A percentile compares a stretch with the other conserved stretches of the same genome.
Evolutionary conservation across 2,888 invertebrate genomes (phyloP).

Genomic region (Podotricha telesiphe): DNA sequence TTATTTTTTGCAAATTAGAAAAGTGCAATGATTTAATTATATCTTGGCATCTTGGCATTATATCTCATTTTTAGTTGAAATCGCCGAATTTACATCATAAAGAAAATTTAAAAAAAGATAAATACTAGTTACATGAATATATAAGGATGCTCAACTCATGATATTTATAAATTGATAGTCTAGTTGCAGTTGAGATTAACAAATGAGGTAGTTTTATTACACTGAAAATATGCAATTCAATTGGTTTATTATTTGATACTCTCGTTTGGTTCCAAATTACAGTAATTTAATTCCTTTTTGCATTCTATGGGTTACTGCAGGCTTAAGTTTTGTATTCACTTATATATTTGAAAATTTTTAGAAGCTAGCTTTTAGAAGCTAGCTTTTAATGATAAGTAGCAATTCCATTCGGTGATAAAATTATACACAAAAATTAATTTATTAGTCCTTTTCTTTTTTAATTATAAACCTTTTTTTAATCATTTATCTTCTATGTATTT

Average conservation of each 20-base stretch:
- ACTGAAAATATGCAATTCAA: conserved; percentile 22
- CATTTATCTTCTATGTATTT: neutral
- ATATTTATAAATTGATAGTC: neutral
- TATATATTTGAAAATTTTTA: neutral
- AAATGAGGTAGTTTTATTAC: conserved; percentile 11
- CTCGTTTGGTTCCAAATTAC: conserved; percentile 26
- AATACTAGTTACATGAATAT: too few species aligned
- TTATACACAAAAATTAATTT: too few species aligned
- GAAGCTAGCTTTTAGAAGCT: neutral
- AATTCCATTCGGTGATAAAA: conserved; percentile 24
- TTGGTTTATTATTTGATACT: conserved; percentile 23
- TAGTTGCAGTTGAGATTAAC: neutral
- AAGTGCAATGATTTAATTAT: too few species aligned
- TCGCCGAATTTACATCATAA: too few species aligned
- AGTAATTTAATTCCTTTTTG: conserved; percentile 21
- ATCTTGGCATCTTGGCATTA: too few species aligned
- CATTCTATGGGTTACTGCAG: conserved; percentile 15
- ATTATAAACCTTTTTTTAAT: too few species aligned
- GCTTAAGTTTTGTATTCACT: conserved; percentile 7
- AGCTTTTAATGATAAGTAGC: neutral
- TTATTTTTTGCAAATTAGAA: too few species aligned
- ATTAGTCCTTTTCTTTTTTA: too few species aligned
- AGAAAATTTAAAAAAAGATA: too few species aligned
- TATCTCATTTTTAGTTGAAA: too few species aligned
- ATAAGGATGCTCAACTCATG: too few species aligned